Base-by-base conservation (phyloP, 1,140 invertebrate species). In the Nasonia longicornis region DNA sequence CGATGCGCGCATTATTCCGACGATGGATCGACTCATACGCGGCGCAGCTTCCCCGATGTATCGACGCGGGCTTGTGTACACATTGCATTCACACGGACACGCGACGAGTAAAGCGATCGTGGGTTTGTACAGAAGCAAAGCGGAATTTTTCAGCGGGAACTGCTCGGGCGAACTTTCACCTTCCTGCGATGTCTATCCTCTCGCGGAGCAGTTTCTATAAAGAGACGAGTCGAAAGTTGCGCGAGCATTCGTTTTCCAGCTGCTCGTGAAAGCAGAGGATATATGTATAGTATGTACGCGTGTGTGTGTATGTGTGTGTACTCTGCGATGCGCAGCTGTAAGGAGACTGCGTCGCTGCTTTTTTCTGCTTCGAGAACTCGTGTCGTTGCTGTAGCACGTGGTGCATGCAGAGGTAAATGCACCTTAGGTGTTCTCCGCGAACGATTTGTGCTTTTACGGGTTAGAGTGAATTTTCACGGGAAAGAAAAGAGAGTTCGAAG, bases 81-180 rank as follows among this genome's bases (percentile, higher is more conserved):
- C 16, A 52, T 52, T 52, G 16, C 48, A 35, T 52, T 12, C 14
- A 16, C 20, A n/a, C 14, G n/a, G 20, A n/a, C 16, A 52, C 14
- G 16, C 12, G 26, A 26, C 3, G 14, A 58, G 52, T n/a, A 38
- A 72, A 42, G n/a, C 29, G 29, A 48, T 14, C 26, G 14, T 35
- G 31, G 31, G 31, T 35, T 3, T 35, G 4, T 71, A 58, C 70
- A 22, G 42, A 52, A 8, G 11, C 38, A 48, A 78, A 26, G 79
- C 58, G 72, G 8, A 81, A 67, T 76, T 74, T 74, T 77, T 45
- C 22, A 77, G 71, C 6, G 80, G 80, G 84, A 85, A 85, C 84
- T 87, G 4, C 6, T 16, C 63, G 42, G 16, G 77, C 84, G 86
- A 86, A 87, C 86, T 88, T 88, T 88, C 87, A 87, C 86, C 87